phyloP scores from a whole-genome alignment of 2,113 vertebrate species.

The Calyptommatus sinebrachiatus region DNA sequence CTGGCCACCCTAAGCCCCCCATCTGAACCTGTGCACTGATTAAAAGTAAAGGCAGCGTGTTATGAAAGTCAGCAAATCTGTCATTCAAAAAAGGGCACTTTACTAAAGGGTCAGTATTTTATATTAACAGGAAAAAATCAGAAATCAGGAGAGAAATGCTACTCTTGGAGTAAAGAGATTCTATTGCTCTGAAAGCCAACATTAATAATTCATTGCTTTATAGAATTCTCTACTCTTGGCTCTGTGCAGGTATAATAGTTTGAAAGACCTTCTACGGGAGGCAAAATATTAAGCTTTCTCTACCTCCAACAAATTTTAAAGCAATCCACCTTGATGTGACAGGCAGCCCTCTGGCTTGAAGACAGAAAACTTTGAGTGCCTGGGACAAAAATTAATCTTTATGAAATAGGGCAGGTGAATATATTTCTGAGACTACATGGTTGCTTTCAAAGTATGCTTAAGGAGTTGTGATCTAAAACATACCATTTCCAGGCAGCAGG shows the following conservation, averaged over 20 bases:
- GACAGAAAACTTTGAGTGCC: constrained; percentile 47
- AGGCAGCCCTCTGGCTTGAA: constrained; percentile 34
- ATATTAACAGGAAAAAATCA: constrained; percentile 65
- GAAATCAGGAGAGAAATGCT: constrained; percentile 64
- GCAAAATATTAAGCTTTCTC: constrained; percentile 46
- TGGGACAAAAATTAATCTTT: constrained; percentile 38
- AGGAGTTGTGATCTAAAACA: background rate
- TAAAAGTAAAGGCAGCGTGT: constrained; percentile 63
- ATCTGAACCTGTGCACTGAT: constrained; percentile 58
- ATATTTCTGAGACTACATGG: background rate
- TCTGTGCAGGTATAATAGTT: constrained; percentile 58
- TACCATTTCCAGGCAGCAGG: background rate
- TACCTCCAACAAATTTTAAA: constrained; percentile 55
- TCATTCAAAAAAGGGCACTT: constrained; percentile 71
- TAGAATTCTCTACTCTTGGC: constrained; percentile 56
- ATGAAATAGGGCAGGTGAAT: constrained; percentile 14
- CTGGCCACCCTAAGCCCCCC: constrained; percentile 54
- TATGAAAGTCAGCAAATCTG: constrained; percentile 73
- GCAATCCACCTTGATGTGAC: constrained; percentile 51
- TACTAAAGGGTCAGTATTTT: constrained; percentile 71
- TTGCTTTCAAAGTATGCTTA: background rate
- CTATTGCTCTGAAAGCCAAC: constrained; percentile 57
- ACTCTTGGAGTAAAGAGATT: constrained; percentile 60
- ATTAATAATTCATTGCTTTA: constrained; percentile 77
- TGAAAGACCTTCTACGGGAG: constrained; percentile 49